Evolutionary conservation across 1,140 invertebrate genomes (phyloP), one percentile per base, ranked within the genome.

Genomic region (Colletes latitarsis): DNA sequence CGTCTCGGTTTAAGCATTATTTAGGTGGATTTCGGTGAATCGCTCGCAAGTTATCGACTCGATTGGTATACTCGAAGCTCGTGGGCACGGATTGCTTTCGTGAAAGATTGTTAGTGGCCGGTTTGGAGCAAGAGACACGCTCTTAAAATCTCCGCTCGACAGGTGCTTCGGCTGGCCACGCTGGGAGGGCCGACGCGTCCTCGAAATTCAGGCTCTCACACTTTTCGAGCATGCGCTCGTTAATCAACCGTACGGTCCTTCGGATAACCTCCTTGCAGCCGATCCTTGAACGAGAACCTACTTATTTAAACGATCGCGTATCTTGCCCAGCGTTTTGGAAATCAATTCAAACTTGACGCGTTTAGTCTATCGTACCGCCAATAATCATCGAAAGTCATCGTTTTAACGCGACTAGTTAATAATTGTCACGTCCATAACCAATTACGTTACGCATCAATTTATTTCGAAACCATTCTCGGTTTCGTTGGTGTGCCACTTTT

Each of bases 201-300:
- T 79, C 81, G 81, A 78, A 79, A 77, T 82, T 82, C 80, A 63
- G 69, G 75, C 58, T 76, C 81, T 82, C 81, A 74, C 76, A 80
- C 81, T 69, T 82, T 82, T 72, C 77, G 68, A 71, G 77, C 68
- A 74, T 73, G 69, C 70, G 71, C 81, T 82, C 81, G 81, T 82
- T 82, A 82, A 82, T 82, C 81, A 82, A 64, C 63, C 81, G 70
- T 60, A 57, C 30, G 57, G 70, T 55, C 64, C 52, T 68, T 58
- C 63, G 62, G 53, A 52, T 78, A 82, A 78, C 62, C 76, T 77
- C 81, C 30, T 78, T 77, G 67, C 52, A 43, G 55, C 21, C 41
- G 58, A n/a, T 71, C 49, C 39, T 55, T 21, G 19, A 19, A 6
- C 64, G 21, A 75, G 43, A 67, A 74, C 21, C 53, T 75, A 75